phyloP scores from a whole-genome alignment of 1,140 invertebrate species.

The Oscheius sp. region DNA sequence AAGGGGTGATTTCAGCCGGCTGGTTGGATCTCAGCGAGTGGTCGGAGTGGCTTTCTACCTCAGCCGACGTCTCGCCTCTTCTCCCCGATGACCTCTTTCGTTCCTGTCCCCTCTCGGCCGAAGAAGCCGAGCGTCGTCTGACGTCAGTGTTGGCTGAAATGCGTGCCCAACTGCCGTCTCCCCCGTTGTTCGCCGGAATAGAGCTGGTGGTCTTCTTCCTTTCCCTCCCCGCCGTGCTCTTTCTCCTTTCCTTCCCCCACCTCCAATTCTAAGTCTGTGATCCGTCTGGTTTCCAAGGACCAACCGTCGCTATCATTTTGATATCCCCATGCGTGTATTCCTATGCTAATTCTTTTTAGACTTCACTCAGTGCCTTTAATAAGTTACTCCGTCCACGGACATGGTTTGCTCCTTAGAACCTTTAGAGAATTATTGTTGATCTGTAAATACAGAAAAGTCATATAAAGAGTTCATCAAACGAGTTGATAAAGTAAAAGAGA shows the following conservation, averaged over 20 bases:
- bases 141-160: neutral
- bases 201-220: constrained; percentile 19
- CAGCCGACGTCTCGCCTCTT: neutral
- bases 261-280: constrained; percentile 13
- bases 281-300: constrained; percentile 1
- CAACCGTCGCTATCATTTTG: too few species aligned
- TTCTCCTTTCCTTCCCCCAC: constrained; percentile 3
- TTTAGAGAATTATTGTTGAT: neutral
- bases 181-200: constrained; percentile 8
- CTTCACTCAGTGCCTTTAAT: neutral
- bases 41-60: neutral
- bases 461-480: neutral
- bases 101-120: neutral
- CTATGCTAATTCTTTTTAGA: neutral
- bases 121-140: constrained; percentile 9
- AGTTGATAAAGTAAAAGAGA: neutral
- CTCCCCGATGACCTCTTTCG: constrained; percentile 1
- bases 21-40: neutral
- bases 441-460: neutral
- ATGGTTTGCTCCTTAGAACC: neutral
- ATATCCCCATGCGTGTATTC: neutral
- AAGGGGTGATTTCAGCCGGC: neutral
- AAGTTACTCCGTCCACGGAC: neutral
- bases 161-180: neutral
- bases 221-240: constrained; percentile 21